Evolutionary conservation across 1,140 invertebrate species (phyloP), one percentile per base, ranked within the genome.

Genomic region (Plutomurus gul): DNA sequence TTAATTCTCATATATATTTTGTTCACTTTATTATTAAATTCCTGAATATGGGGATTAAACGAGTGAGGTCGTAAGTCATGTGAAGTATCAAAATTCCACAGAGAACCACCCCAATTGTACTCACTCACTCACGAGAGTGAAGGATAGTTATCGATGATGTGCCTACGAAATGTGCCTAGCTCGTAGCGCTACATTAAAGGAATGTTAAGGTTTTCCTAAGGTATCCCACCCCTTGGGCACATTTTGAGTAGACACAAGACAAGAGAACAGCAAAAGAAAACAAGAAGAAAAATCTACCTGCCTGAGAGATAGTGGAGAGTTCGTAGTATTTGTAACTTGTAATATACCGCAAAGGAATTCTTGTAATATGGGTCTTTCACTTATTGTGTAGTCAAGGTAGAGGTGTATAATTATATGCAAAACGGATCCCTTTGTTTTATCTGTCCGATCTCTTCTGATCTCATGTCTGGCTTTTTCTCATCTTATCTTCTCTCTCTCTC

Each of bases 341-440:
- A 65, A 30, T 30, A 33, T 65, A 65, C 56, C 56, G 56, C 56
- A 65, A 65, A 65, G 56, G 56, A 65, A 65, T 65, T 65, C 56
- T 65, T 65, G 56, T 65, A 65, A 65, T 65, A 30, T 65, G 56
- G 56, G 56, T 30, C 56, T 65, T 65, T 25, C 56, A 65, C 30
- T 33, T 65, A 65, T 27, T 56, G 11, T 56, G 18, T 51, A 20
- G 56, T 65, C 56, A 30, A 16, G 56, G 56, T 30, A 65, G 30
- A 33, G 36, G 56, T 65, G 56, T 65, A 33, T 65, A 65, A 65
- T 65, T 65, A 65, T 65, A 65, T 65, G 56, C 27, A 60, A 60
- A 65, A 65, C 56, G 30, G 56, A 65, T 65, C 56, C 56, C 56
- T 65, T 65, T 65, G 56, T 65, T 65, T 65, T 65, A 65, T 65